Conservation (phyloP, 1,140 invertebrate genomes). For the Drosophila triauraria region DNA sequence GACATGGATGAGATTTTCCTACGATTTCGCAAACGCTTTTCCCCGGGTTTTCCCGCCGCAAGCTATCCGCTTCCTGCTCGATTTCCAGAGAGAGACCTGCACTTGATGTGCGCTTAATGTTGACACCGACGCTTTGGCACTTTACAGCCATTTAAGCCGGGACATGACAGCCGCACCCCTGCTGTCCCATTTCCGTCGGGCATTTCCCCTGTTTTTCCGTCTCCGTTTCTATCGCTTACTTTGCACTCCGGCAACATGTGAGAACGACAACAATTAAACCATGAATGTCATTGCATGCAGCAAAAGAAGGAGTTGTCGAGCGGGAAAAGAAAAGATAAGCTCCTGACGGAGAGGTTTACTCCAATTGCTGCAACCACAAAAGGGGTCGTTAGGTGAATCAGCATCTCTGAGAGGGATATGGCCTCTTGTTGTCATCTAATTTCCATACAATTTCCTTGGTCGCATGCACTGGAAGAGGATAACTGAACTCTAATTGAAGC, state of each 20-base stretch:
- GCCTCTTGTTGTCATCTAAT: background rate
- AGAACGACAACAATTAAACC: constrained; percentile 47
- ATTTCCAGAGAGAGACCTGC: constrained; percentile 36
- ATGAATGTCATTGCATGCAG: constrained; percentile 30
- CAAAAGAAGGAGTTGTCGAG: constrained; percentile 10
- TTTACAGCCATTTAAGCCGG: constrained; percentile 57
- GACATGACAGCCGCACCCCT: constrained; percentile 39
- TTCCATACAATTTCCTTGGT: constrained; percentile 12
- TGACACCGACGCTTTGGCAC: constrained; percentile 63
- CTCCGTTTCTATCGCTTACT: background rate
- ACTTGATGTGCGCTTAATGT: constrained; percentile 75
- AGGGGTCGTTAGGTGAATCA: background rate
- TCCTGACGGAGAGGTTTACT: background rate
- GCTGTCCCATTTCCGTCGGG: constrained; percentile 33
- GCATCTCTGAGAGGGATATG: background rate
- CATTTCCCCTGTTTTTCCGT: constrained; percentile 11
- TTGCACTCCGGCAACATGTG: constrained; percentile 31
- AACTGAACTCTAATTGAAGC: constrained; percentile 7
- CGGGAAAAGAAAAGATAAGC: constrained; percentile 2
- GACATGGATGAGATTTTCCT: constrained; percentile 35
- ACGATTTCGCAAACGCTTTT: background rate
- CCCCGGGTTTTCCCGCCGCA: background rate
- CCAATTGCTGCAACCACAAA: constrained; percentile 24
- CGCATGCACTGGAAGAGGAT: background rate
- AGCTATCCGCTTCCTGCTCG: constrained; percentile 33